Conservation (phyloP, 2,797 vertebrate species). For the Rhodeus uyekii region DNA sequence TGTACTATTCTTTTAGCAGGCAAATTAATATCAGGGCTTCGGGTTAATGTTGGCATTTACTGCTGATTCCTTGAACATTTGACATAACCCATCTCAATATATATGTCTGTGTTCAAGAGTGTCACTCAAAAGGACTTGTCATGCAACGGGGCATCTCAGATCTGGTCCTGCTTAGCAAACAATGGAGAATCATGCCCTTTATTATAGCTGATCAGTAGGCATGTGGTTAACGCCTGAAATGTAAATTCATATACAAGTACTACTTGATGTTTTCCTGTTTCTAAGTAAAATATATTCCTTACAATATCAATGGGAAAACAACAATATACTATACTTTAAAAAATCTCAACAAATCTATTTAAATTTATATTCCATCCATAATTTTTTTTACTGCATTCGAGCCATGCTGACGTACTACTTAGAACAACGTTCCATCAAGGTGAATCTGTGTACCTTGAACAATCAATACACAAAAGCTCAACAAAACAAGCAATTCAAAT, state of each 20-base stretch:
- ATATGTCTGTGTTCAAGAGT: background rate
- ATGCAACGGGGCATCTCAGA: constrained; percentile 24
- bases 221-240: background rate
- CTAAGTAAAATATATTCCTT: background rate
- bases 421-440: too few relatives aligned
- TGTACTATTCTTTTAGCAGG: constrained; percentile 36
- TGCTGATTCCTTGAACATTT: constrained; percentile 21
- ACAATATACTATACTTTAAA: background rate
- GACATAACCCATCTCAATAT: background rate
- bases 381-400: too few relatives aligned
- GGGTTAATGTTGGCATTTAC: constrained; percentile 55
- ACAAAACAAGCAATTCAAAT: too few relatives aligned
- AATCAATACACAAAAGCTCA: too few relatives aligned
- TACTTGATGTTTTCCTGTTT: background rate
- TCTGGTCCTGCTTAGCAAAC: constrained; percentile 34
- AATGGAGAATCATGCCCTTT: constrained; percentile 20
- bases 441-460: too few relatives aligned
- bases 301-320: background rate
- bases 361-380: too few relatives aligned
- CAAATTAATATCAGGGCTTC: constrained; percentile 26
- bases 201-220: background rate
- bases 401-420: too few relatives aligned
- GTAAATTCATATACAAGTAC: background rate
- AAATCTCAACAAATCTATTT: too few relatives aligned
- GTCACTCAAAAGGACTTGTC: constrained; percentile 33